A percentile compares a stretch with the other conserved stretches of the same genome.
phyloP scores from a whole-genome alignment of 1,140 invertebrate species.

The Dreissena rostriformis region DNA sequence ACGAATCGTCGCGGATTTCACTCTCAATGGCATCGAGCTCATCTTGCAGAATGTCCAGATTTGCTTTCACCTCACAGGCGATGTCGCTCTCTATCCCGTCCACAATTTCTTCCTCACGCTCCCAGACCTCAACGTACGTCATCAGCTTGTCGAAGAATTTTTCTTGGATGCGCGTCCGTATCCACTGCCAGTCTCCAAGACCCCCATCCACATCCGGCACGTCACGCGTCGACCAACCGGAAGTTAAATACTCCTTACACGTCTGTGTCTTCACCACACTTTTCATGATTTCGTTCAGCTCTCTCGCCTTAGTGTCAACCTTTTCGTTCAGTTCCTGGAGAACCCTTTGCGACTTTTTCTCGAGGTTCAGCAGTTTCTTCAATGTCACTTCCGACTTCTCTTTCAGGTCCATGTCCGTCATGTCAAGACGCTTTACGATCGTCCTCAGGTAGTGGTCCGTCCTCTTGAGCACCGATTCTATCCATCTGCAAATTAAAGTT shows the following conservation, averaged over 20 bases:
- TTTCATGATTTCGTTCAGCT: slow-evolving; percentile 11
- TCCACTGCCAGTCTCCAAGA: slow-evolving; percentile 26
- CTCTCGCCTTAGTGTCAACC: slow-evolving; percentile 32
- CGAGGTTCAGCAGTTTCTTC: slow-evolving; percentile 55
- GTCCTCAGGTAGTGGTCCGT: slow-evolving; percentile 58
- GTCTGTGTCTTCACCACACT: slow-evolving; percentile 5
- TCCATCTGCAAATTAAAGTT: slow-evolving; percentile 62
- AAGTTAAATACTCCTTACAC: slow-evolving; percentile 11
- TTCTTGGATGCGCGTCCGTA: slow-evolving; percentile 19
- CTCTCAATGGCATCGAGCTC: slow-evolving; percentile 58
- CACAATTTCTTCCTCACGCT: slow-evolving; percentile 20
- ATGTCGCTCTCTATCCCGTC: slow-evolving; percentile 26
- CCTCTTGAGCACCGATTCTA: slow-evolving; percentile 62
- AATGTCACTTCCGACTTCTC: slow-evolving; percentile 43
- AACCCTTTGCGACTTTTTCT: slow-evolving; percentile 48
- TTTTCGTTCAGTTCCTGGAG: slow-evolving; percentile 31
- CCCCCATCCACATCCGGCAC: slow-evolving; percentile 22
- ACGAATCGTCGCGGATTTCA: slow-evolving; percentile 46
- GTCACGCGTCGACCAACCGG: neutral
- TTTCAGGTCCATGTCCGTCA: slow-evolving; percentile 60
- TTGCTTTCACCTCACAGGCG: slow-evolving; percentile 26
- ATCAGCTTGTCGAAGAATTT: slow-evolving; percentile 30
- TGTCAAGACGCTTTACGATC: slow-evolving; percentile 54
- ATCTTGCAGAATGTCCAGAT: slow-evolving; percentile 58
- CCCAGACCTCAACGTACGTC: slow-evolving; percentile 42